phyloP scores from a whole-genome alignment of 2,113 vertebrate species.

The Delphinus delphis region DNA sequence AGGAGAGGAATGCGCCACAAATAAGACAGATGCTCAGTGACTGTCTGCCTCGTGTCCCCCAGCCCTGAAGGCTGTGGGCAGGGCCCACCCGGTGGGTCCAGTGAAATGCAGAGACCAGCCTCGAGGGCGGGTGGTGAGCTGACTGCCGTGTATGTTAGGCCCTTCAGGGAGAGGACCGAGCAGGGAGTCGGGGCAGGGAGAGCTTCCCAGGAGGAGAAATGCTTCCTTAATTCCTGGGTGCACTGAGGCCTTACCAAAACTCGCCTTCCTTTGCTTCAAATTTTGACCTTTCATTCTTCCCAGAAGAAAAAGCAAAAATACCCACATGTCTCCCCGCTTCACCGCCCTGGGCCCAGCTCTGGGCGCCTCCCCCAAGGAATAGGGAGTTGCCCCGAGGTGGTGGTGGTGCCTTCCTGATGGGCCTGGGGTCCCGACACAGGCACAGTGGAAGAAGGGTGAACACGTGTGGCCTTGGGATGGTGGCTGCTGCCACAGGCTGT shows the following conservation, averaged over 20 bases:
- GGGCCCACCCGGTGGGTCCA: fast-evolving
- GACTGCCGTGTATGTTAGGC: not conserved
- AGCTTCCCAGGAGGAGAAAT: not conserved
- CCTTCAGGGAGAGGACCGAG: too few relatives aligned
- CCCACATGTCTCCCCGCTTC: fast-evolving
- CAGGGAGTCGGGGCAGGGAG: fast-evolving
- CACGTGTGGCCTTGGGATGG: fast-evolving
- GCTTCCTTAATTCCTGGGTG: fast-evolving
- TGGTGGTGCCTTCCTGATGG: fast-evolving
- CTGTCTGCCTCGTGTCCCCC: fast-evolving
- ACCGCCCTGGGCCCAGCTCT: not conserved
- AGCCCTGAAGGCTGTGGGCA: fast-evolving
- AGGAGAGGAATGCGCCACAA: fast-evolving
- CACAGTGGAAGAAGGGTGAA: not conserved
- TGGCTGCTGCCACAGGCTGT: fast-evolving
- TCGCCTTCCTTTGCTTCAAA: not conserved
- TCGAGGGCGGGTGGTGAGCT: fast-evolving
- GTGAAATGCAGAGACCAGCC: fast-evolving
- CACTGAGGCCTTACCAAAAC: fast-evolving
- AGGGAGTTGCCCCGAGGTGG: not conserved
- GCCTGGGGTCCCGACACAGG: fast-evolving
- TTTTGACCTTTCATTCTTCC: not conserved
- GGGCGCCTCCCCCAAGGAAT: not conserved
- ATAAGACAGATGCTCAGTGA: fast-evolving
- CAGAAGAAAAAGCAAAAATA: not conserved